A percentile compares a stretch with the other conserved stretches of the same genome.
phyloP scores from a whole-genome alignment of 1,140 invertebrate genomes.

The Chironomus striatipennis region DNA sequence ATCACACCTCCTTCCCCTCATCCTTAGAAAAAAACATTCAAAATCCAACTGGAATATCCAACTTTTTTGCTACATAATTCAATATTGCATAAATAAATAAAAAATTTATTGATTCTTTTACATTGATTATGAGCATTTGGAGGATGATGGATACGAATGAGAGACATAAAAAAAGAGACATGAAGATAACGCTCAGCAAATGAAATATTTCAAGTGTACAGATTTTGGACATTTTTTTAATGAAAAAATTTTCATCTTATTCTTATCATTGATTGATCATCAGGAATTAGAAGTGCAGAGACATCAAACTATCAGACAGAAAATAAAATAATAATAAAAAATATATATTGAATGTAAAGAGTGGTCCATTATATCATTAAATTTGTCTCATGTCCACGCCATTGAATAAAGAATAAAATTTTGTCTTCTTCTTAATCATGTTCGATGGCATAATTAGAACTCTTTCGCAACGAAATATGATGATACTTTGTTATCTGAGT shows the following conservation, averaged over 20 bases:
- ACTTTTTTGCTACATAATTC: background rate
- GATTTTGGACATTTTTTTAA: background rate
- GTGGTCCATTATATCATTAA: background rate
- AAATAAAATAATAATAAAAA: background rate
- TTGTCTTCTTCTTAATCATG: background rate
- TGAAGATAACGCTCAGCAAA: background rate
- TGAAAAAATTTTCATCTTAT: background rate
- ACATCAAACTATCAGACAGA: background rate
- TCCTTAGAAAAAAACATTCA: too few species aligned
- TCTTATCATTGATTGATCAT: slow-evolving; percentile 2
- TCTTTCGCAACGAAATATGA: background rate
- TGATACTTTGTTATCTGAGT: background rate
- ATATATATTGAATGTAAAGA: background rate
- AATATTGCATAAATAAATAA: slow-evolving; percentile 22
- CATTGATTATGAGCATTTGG: background rate
- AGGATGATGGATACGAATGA: too few species aligned
- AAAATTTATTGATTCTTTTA: background rate
- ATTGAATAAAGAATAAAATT: background rate
- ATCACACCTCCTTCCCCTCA: too few species aligned
- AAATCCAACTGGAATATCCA: too few species aligned
- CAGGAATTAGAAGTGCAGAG: slow-evolving; percentile 6
- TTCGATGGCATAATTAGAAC: slow-evolving; percentile 15
- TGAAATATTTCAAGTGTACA: background rate
- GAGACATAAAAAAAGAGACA: background rate
- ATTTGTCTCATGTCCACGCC: slow-evolving; percentile 3